phyloP scores from a whole-genome alignment of 2,797 vertebrate genomes.

The Menidia menidia region DNA sequence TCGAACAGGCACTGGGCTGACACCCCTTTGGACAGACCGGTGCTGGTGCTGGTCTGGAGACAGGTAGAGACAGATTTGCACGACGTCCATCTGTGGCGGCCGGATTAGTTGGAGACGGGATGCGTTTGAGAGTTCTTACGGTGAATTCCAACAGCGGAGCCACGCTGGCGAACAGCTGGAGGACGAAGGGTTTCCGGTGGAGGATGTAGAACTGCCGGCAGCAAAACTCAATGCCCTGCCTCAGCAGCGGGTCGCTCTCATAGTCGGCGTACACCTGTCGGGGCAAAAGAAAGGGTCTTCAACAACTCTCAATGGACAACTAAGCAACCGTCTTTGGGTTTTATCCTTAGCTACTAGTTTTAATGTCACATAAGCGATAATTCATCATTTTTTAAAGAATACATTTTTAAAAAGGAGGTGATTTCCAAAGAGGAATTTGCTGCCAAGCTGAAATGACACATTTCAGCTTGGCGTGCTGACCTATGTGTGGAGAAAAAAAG shows the following conservation, averaged over 20 bases:
- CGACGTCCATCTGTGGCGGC: neutral
- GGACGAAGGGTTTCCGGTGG: conserved; percentile 95
- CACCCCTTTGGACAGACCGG: conserved; percentile 91
- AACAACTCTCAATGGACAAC: too few species aligned
- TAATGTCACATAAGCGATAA: too few species aligned
- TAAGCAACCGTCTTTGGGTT: too few species aligned
- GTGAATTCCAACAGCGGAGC: conserved; percentile 96
- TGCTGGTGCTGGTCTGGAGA: conserved; percentile 83
- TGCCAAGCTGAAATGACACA: too few species aligned
- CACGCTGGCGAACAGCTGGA: conserved; percentile 97
- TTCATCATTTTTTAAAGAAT: too few species aligned
- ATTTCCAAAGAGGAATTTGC: too few species aligned
- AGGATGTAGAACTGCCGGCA: conserved; percentile 97
- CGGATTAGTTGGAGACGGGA: neutral
- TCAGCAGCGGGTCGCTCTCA: conserved; percentile 94
- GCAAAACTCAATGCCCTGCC: conserved; percentile 95
- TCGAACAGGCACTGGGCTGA: conserved; percentile 98
- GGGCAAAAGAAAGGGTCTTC: neutral
- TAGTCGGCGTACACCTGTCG: conserved; percentile 95
- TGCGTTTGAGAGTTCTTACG: conserved; percentile 76
- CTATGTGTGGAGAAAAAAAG: too few species aligned
- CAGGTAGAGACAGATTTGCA: neutral
- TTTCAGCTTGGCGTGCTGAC: too few species aligned
- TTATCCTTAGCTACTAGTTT: too few species aligned
- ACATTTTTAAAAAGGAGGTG: too few species aligned